Conservation (phyloP, 2,797 vertebrate species). For the Cyprinodon diabolis region DNA sequence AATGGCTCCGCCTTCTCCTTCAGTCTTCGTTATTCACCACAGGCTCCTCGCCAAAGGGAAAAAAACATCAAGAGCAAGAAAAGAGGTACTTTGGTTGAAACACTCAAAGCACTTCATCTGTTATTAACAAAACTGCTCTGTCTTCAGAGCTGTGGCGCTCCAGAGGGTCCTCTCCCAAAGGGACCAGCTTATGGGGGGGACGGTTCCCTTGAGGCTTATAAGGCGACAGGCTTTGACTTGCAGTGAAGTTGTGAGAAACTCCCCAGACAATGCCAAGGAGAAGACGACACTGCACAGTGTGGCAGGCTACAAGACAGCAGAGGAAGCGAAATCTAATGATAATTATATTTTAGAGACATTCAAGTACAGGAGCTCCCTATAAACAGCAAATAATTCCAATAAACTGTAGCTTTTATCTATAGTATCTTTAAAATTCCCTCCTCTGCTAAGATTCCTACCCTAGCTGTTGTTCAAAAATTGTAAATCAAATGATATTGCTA, state of each 20-base stretch:
- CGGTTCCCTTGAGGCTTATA: conserved; percentile 35
- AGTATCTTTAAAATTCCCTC: not conserved
- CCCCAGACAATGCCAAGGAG: conserved; percentile 12
- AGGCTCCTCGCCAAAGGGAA: not conserved
- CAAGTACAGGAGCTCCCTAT: not conserved
- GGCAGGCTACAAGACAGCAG: not conserved
- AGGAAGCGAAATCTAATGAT: not conserved
- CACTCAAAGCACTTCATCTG: conserved; percentile 27
- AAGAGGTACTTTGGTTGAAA: conserved; percentile 15
- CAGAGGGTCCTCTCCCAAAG: conserved; percentile 35
- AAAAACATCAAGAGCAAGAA: not conserved
- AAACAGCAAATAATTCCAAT: not conserved
- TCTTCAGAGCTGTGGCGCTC: conserved; percentile 49
- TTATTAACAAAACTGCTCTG: conserved; percentile 42
- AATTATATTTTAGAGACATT: not conserved
- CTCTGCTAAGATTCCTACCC: not conserved
- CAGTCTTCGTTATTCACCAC: conserved; percentile 4
- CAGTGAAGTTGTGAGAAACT: conserved; percentile 35
- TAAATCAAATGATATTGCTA: not conserved
- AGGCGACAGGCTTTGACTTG: conserved; percentile 64
- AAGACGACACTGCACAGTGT: conserved; percentile 12
- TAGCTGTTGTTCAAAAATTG: not conserved
- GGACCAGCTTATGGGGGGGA: conserved; percentile 34
- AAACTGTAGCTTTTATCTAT: not conserved
- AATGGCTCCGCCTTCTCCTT: conserved; percentile 6